Percentiles rank a stretch among this genome's conserved stretches.
Evolutionary conservation across 2,888 invertebrate genomes (phyloP).

Genomic region (Pterostichus madidus): DNA sequence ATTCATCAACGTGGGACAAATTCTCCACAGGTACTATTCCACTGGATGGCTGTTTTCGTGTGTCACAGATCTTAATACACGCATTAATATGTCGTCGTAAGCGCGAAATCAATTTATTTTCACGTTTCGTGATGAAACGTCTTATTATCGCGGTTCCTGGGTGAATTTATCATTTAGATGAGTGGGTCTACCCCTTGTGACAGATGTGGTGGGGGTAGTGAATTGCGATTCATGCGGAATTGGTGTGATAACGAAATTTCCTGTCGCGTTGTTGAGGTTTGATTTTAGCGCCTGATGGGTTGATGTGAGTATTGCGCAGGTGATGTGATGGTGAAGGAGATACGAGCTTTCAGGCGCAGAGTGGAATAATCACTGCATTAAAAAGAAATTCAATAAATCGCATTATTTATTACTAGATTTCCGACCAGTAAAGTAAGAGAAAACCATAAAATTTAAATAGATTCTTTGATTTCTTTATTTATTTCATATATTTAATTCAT

Average conservation of each 20-base stretch:
- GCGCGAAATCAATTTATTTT: constrained; percentile 66
- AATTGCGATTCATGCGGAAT: constrained; percentile 45
- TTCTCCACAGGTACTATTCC: not conserved
- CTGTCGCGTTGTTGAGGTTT: constrained; percentile 34
- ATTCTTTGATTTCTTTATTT: no score
- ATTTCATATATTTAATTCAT: no score
- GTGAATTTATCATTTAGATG: constrained; percentile 66
- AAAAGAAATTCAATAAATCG: not conserved
- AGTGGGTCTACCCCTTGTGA: constrained; percentile 40
- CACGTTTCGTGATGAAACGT: constrained; percentile 64
- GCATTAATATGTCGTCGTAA: constrained; percentile 66
- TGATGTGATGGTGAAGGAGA: constrained; percentile 26
- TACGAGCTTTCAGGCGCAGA: constrained; percentile 46
- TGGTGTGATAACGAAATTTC: constrained; percentile 45
- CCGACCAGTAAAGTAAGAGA: no score
- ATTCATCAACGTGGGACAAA: constrained; percentile 35
- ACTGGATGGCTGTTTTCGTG: constrained; percentile 1
- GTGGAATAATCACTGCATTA: not conserved
- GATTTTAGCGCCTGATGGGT: constrained; percentile 29
- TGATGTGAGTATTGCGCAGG: not conserved
- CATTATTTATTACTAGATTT: not conserved
- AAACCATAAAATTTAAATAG: no score
- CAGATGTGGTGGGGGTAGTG: constrained; percentile 14
- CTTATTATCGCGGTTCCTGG: constrained; percentile 54
- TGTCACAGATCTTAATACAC: constrained; percentile 66